Percentiles rank a stretch among this genome's conserved stretches.
phyloP scores from a whole-genome alignment of 2,113 vertebrate species.

The Pan troglodytes region NHGRI_mPanTro3-v2.1_pri NC_072401.2:2613001-2613500 shows the following conservation, averaged over 20 bases:
- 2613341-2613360: neutral
- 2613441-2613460: neutral
- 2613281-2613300: conserved; percentile 21
- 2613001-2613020: neutral
- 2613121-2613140: neutral
- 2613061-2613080: neutral
- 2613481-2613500: neutral
- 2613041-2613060: neutral
- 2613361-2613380: conserved; percentile 14
- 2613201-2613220: conserved; percentile 24
- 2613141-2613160: neutral
- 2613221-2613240: neutral
- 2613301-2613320: neutral
- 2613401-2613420: neutral
- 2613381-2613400: neutral
- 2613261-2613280: conserved; percentile 10
- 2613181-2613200: neutral
- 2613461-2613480: neutral
- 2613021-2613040: neutral
- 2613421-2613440: neutral
- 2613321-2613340: neutral
- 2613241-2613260: neutral
- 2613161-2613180: neutral
- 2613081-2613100: neutral
- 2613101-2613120: conserved; percentile 13